Conservation (phyloP, 53 echinoderm and acorn worm species). For the Echinometra lucunter region DNA sequence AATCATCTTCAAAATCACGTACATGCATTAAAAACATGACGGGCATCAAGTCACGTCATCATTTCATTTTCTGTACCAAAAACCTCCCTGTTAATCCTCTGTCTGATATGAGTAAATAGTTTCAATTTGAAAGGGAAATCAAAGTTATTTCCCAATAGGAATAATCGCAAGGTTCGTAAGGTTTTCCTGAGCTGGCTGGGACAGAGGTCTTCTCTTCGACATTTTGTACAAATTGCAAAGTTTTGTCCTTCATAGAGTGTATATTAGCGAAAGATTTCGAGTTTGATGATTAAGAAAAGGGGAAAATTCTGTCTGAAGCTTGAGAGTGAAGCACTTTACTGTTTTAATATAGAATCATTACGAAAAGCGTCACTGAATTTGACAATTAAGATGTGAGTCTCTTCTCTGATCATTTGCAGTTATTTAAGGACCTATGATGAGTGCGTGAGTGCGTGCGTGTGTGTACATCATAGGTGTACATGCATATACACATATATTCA, state of each 20-base stretch:
- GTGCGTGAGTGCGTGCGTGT: too few species aligned
- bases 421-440: not conserved
- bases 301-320: not conserved
- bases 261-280: not conserved
- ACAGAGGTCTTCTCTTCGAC: not conserved
- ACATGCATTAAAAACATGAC: not conserved
- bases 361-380: not conserved
- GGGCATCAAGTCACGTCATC: not conserved
- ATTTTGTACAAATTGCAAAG: not conserved
- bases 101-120: constrained; percentile 50
- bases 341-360: not conserved
- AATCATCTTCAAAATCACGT: constrained; percentile 1
- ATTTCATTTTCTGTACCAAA: constrained; percentile 20
- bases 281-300: not conserved
- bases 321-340: not conserved
- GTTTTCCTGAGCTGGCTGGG: not conserved
- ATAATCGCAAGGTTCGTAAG: not conserved
- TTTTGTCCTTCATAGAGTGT: not conserved
- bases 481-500: too few species aligned
- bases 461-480: too few species aligned
- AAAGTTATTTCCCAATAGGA: constrained; percentile 15
- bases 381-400: not conserved
- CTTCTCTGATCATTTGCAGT: not conserved
- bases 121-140: constrained; percentile 55
- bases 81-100: constrained; percentile 29